A percentile compares a stretch with the other conserved stretches of the same genome.
Conservation (phyloP, 2,797 vertebrate species). For the Sebastes trivittatus region DNA sequence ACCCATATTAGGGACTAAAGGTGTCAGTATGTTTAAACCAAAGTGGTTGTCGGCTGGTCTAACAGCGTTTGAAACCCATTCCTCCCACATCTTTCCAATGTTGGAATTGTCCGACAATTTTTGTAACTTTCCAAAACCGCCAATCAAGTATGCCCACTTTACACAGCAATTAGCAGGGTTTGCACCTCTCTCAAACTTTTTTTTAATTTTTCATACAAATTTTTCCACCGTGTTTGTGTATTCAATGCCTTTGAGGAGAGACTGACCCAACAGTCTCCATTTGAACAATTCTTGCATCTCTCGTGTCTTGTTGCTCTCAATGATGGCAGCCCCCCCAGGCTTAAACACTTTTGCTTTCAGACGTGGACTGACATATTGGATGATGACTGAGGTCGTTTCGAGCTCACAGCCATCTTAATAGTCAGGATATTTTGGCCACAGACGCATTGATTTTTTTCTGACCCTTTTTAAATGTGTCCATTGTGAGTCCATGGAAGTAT, state of each 20-base stretch:
- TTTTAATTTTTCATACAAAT: background rate
- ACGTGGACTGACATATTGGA: no score
- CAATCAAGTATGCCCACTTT: background rate
- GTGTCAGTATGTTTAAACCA: background rate
- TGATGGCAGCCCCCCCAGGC: accelerated
- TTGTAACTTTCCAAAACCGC: background rate
- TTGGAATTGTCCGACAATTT: background rate
- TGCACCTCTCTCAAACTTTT: background rate
- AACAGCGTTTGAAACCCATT: background rate
- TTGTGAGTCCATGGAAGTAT: no score
- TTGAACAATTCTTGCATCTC: background rate
- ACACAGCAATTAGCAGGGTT: no score
- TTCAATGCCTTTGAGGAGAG: background rate
- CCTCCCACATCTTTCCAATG: background rate
- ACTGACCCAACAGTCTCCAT: background rate
- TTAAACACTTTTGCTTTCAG: no score
- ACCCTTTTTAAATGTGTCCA: no score
- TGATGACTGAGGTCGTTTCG: no score
- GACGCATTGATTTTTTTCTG: no score
- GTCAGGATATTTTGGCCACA: no score
- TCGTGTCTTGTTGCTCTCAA: no score
- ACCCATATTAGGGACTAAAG: background rate
- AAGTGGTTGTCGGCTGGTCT: background rate
- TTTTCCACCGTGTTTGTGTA: background rate
- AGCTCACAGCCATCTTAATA: no score